phyloP scores from a whole-genome alignment of 2,888 invertebrate species.

The Leucoma salicis region DNA sequence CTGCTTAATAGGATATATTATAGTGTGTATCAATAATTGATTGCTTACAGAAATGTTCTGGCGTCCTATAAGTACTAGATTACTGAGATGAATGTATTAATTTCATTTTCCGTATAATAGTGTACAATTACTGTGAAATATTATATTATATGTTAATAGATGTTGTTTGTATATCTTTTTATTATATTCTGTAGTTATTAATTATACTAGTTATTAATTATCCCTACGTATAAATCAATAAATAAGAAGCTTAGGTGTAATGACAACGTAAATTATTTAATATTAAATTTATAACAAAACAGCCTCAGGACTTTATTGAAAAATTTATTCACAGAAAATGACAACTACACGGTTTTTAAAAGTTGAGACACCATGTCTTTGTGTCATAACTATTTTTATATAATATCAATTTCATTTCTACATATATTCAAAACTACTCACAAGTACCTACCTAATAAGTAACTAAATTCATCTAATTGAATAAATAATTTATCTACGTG shows the following conservation, averaged over 20 bases:
- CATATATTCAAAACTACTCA: slow-evolving; percentile 4
- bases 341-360: slow-evolving; percentile 11
- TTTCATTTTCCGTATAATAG: slow-evolving; percentile 17
- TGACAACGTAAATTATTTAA: slow-evolving; percentile 22
- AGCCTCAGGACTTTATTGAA: slow-evolving; percentile 22
- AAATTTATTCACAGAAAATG: slow-evolving; percentile 14
- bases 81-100: slow-evolving; percentile 22
- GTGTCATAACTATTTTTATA: slow-evolving; percentile 20
- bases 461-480: not conserved
- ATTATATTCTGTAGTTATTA: slow-evolving; percentile 11
- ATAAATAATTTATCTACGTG: slow-evolving; percentile 9
- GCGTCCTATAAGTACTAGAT: too few relatives aligned
- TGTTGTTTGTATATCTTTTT: slow-evolving; percentile 24
- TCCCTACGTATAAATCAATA: slow-evolving; percentile 6
- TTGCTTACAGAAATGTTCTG: too few relatives aligned
- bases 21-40: too few relatives aligned
- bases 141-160: slow-evolving; percentile 26
- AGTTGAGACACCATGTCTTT: slow-evolving; percentile 10
- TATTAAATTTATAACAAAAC: slow-evolving; percentile 20
- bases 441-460: too few relatives aligned
- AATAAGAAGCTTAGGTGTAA: too few relatives aligned
- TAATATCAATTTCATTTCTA: slow-evolving; percentile 27
- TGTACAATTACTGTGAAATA: slow-evolving; percentile 34
- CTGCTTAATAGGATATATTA: slow-evolving; percentile 1
- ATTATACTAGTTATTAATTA: slow-evolving; percentile 2